Base-by-base conservation (phyloP, 1,140 invertebrate species). In the Manduca sexta region DNA sequence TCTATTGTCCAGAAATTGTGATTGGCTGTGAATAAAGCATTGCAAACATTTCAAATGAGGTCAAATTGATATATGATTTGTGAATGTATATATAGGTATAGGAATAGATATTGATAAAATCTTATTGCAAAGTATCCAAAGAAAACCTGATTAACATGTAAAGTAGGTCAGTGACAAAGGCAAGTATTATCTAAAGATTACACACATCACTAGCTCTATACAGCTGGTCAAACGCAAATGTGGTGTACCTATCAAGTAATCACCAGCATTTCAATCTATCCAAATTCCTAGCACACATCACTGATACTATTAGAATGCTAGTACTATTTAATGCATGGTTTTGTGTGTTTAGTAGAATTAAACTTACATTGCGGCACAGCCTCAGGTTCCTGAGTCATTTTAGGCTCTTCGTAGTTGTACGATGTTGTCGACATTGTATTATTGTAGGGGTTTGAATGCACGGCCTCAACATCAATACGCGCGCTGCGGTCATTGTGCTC, bases 1-100 rank as follows among this genome's bases (percentile, higher is more conserved):
- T 96, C 93, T 61, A 98, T 90, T 1, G 94, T 93, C 92, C 95
- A 97, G 65, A 96, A 93, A 31, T 88, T 89, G 60, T 88, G 86
- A 40, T 84, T 85, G 7, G 58, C 80, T 83, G 56, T 14, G 57
- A 34, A 35, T 18, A 18, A 45, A 17, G 3, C 2, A 16, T 0
- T 10, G 2, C n/a, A 21, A 39, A 15, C 1, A 39, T 1, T 1
- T 2, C 5, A 40, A 1, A 40, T 7, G n/a, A 16, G 14, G 1
- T 7, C 1, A 10, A n/a, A 2, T 18, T 3, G 16, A 40, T 1
- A 8, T n/a, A n/a, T n/a, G n/a, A n/a, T n/a, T n/a, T n/a, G n/a
- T n/a, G n/a, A n/a, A n/a, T 37, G 7, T 37, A 37, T 30, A 37
- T 11, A 37, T 37, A 37, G 34, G 4, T 37, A 7, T 5, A 37